These are phyloP conservation scores for Saturnia pavonia DNA, from an alignment of 2,888 invertebrate species.

Conservation along the genomic window DNA sequence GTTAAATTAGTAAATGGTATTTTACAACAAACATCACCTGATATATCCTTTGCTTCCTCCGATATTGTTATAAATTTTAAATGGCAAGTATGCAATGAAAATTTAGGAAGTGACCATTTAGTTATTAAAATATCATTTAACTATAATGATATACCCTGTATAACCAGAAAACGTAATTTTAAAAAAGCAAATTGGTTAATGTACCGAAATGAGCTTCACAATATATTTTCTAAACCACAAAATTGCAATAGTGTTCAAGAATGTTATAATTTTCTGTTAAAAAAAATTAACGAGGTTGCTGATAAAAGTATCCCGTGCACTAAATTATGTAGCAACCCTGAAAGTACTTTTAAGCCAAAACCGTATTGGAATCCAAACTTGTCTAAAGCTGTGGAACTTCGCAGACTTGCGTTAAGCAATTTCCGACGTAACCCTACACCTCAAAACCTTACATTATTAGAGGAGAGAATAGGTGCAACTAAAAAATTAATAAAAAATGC, in stretches of 20 bases:
- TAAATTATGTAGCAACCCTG: conserved; percentile 26
- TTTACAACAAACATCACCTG: background rate
- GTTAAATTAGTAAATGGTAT: conserved; percentile 1
- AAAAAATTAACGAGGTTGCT: conserved; percentile 24
- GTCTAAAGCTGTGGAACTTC: conserved; percentile 32
- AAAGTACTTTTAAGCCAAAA: conserved; percentile 30
- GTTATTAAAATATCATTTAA: background rate
- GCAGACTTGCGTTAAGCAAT: conserved; percentile 27
- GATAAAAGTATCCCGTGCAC: conserved; percentile 27
- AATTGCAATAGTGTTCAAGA: conserved; percentile 19
- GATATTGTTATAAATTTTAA: conserved; percentile 10
- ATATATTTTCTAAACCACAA: conserved; percentile 6
- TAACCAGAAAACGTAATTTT: conserved; percentile 25
- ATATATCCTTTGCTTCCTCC: background rate
- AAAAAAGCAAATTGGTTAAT: conserved; percentile 27
- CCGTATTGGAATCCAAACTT: conserved; percentile 33
- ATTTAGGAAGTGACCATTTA: conserved; percentile 7
- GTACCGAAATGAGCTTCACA: conserved; percentile 20
- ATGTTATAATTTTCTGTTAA: conserved; percentile 24
- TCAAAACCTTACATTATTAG: conserved; percentile 25
- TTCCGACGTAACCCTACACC: conserved; percentile 35
- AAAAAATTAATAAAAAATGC: background rate
- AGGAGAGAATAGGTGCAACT: conserved; percentile 21
- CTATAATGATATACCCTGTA: background rate
- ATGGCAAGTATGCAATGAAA: too few species aligned